A percentile compares a stretch with the other conserved stretches of the same genome.
phyloP scores from a whole-genome alignment of 2,888 invertebrate genomes.

The Sipha maydis region DNA sequence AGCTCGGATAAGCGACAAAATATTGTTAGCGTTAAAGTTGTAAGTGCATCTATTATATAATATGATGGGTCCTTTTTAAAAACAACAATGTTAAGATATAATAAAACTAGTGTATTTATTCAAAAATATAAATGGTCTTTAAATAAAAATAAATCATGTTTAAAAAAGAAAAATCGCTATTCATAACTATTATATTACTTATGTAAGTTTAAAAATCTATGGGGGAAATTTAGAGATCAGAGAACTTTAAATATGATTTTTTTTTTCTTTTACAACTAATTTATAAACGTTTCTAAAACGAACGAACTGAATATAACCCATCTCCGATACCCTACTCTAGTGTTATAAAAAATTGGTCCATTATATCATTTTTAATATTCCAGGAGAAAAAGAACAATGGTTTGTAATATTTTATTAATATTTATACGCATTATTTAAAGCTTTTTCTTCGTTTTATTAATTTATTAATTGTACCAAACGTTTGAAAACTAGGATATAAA shows the following conservation, averaged over 20 bases:
- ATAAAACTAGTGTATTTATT: background rate
- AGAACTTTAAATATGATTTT: conserved; percentile 2
- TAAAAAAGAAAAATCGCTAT: background rate
- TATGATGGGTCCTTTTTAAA: too few species aligned
- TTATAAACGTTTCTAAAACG: background rate
- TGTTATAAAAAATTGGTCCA: background rate
- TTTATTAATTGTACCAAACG: too few species aligned
- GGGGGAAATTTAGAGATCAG: background rate
- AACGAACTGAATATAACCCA: background rate
- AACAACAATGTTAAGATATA: too few species aligned
- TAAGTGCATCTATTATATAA: too few species aligned
- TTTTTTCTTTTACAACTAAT: background rate
- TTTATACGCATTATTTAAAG: too few species aligned
- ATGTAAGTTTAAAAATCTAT: background rate
- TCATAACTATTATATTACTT: background rate
- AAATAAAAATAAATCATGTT: background rate
- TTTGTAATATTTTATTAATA: background rate
- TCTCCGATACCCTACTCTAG: background rate
- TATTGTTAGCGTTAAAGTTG: too few species aligned
- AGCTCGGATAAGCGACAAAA: too few species aligned
- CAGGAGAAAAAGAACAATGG: background rate
- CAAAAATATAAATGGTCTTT: background rate
- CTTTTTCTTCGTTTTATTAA: too few species aligned
- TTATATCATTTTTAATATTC: background rate
- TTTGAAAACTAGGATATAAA: too few species aligned